Percentiles rank a stretch among this genome's conserved stretches.
Conservation (phyloP, 2,113 vertebrate genomes). For the Perognathus longimembris region DNA sequence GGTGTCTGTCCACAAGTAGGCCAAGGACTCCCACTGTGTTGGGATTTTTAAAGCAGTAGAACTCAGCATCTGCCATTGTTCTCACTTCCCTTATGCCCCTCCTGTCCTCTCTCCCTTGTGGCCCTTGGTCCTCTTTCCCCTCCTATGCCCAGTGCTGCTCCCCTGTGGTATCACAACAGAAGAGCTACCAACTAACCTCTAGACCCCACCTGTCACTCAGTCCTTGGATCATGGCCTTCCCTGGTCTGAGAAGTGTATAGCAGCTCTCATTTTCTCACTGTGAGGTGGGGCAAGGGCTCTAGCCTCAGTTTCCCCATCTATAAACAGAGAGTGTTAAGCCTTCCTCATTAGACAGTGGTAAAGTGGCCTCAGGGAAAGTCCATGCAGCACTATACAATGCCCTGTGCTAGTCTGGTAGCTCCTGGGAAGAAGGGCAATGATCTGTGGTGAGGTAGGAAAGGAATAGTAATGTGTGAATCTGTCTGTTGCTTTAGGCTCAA, state of each 20-base stretch:
- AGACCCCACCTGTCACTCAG: too few relatives aligned
- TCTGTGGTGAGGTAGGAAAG: background rate
- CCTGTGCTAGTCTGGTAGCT: background rate
- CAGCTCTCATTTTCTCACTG: background rate
- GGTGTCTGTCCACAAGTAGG: background rate
- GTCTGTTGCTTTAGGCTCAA: background rate
- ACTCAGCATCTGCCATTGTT: background rate
- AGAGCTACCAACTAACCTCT: background rate
- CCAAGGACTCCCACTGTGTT: background rate
- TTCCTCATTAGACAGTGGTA: background rate
- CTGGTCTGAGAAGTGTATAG: background rate
- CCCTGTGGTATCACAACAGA: background rate
- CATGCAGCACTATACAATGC: background rate
- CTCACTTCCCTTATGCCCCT: background rate
- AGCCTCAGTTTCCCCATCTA: constrained; percentile 1
- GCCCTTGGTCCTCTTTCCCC: too few relatives aligned
- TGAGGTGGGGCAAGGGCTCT: background rate
- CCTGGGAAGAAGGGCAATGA: background rate
- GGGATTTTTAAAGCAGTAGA: background rate
- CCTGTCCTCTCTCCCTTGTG: background rate
- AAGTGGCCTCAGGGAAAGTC: background rate
- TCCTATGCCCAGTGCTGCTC: too few relatives aligned
- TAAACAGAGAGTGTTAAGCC: background rate
- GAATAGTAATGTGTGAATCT: background rate
- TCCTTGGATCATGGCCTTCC: too few relatives aligned